A percentile compares a stretch with the other conserved stretches of the same genome.
Conservation (phyloP, 2,888 invertebrate genomes). For the Xylocampa areola region DNA sequence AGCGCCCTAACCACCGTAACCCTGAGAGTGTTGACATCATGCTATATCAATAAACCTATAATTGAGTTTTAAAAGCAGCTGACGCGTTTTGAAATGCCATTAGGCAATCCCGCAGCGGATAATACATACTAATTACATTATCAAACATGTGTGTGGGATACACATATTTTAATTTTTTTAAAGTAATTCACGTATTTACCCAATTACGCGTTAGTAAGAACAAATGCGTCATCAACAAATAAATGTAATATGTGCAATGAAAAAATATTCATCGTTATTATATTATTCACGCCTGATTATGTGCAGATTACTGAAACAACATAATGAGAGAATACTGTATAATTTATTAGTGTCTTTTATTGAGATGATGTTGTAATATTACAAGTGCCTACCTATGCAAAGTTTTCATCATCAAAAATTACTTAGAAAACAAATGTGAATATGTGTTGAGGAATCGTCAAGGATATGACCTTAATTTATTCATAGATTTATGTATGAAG, state of each 20-base stretch:
- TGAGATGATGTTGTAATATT: slow-evolving; percentile 18
- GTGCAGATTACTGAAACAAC: slow-evolving; percentile 6
- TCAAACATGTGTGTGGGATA: slow-evolving; percentile 28
- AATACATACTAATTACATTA: slow-evolving; percentile 43
- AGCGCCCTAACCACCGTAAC: slow-evolving; percentile 27
- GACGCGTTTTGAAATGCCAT: slow-evolving; percentile 29
- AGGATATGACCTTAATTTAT: slow-evolving; percentile 28
- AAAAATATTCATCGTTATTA: slow-evolving; percentile 10
- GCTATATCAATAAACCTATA: slow-evolving; percentile 40
- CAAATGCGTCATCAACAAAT: slow-evolving; percentile 9
- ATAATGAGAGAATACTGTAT: slow-evolving; percentile 1
- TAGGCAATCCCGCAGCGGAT: slow-evolving; percentile 30
- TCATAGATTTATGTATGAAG: slow-evolving; percentile 28
- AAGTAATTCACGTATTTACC: slow-evolving; percentile 19
- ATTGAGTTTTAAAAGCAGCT: slow-evolving; percentile 40
- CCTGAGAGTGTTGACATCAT: slow-evolving; percentile 39
- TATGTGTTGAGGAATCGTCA: slow-evolving; percentile 30
- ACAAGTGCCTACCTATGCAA: slow-evolving; percentile 17
- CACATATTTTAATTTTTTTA: slow-evolving; percentile 7
- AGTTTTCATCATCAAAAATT: slow-evolving; percentile 39
- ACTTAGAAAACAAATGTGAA: slow-evolving; percentile 34
- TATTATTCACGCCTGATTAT: slow-evolving; percentile 15
- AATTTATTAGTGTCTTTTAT: slow-evolving; percentile 8
- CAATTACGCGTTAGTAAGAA: slow-evolving; percentile 19
- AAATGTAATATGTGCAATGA: slow-evolving; percentile 13